Conservation (phyloP, 2,797 vertebrate species). For the Smutsia temminckii region DNA sequence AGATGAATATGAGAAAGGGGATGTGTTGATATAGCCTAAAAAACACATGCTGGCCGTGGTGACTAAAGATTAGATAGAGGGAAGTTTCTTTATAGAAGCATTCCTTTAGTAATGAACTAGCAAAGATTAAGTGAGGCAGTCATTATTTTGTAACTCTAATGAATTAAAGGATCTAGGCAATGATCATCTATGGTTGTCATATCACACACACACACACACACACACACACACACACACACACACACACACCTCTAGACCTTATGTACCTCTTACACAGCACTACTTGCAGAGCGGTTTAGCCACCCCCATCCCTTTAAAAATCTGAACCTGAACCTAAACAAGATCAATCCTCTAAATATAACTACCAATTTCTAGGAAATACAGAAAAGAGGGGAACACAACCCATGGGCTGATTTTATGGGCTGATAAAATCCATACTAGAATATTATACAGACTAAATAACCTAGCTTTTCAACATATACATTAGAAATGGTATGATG, state of each 20-base stretch:
- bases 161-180: not conserved
- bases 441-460: slow-evolving; percentile 14
- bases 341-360: not conserved
- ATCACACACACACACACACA: too few relatives aligned
- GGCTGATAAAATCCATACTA: not conserved
- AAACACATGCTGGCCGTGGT: not conserved
- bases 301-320: not conserved
- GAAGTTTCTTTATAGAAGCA: not conserved
- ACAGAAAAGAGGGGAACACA: not conserved
- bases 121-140: not conserved
- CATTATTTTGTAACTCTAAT: not conserved
- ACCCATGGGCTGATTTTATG: not conserved
- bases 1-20: not conserved
- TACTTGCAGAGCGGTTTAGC: not conserved
- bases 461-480: not conserved
- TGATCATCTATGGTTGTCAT: not conserved
- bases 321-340: not conserved
- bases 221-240: too few relatives aligned
- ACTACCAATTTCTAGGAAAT: not conserved
- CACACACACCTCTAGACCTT: not conserved
- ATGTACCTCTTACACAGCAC: not conserved
- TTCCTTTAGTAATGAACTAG: not conserved
- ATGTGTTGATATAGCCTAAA: not conserved
- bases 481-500: not conserved
- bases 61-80: not conserved